Evolutionary conservation across 2,113 vertebrate species (phyloP).

Genomic region (Drymodes brunneopygia): DNA sequence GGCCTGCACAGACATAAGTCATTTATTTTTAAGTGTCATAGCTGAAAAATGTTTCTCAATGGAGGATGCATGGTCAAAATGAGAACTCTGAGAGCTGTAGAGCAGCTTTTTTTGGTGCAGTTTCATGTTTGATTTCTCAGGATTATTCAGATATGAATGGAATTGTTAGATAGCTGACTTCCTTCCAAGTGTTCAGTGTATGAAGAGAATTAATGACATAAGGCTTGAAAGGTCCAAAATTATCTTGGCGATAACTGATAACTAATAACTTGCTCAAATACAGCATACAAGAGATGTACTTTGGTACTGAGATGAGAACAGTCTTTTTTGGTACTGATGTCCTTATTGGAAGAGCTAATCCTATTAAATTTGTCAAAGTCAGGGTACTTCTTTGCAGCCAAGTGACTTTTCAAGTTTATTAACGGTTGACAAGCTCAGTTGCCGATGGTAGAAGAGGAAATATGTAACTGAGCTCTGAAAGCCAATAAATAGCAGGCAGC

Average conservation of each 20-base stretch:
- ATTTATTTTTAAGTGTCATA: not conserved
- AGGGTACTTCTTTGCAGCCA: not conserved
- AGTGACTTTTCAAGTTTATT: constrained; percentile 13
- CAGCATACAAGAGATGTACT: not conserved
- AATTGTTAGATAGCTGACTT: not conserved
- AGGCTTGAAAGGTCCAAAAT: not conserved
- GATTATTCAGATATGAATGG: not conserved
- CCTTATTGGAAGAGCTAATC: not conserved
- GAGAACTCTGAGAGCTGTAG: not conserved
- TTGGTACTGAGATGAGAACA: not conserved
- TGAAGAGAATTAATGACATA: not conserved
- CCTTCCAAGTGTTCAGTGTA: not conserved
- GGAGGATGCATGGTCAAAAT: not conserved
- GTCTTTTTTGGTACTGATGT: not conserved
- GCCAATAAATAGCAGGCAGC: not conserved
- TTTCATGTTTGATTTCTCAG: not conserved
- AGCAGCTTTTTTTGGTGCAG: not conserved
- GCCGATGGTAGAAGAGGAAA: not conserved
- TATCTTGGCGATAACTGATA: not conserved
- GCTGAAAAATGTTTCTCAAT: not conserved
- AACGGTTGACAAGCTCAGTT: not conserved
- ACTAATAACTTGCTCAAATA: not conserved
- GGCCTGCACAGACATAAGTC: not conserved
- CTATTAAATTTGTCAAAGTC: constrained; percentile 1
- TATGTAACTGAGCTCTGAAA: not conserved